Conservation (phyloP, 2,888 invertebrate species). For the Drosophila colorata region DNA sequence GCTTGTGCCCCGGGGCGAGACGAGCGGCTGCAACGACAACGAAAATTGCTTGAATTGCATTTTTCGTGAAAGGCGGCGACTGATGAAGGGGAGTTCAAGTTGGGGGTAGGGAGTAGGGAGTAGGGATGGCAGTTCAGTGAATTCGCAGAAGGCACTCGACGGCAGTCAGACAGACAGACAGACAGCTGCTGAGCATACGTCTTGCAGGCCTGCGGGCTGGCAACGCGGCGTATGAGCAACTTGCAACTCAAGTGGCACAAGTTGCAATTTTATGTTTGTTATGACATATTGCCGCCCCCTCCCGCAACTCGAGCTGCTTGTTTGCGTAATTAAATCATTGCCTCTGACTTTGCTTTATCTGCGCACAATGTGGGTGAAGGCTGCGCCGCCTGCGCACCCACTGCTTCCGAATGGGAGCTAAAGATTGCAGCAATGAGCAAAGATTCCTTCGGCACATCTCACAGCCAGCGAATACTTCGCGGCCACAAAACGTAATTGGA, state of each 20-base stretch:
- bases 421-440: constrained; percentile 22
- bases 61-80: constrained; percentile 46
- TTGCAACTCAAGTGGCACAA: constrained; percentile 62
- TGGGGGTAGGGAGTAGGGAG: neutral
- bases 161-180: constrained; percentile 18
- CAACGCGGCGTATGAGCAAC: constrained; percentile 66
- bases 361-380: constrained; percentile 37
- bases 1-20: constrained; percentile 29
- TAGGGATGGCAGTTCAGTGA: constrained; percentile 9
- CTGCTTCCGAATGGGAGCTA: neutral
- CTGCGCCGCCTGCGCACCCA: constrained; percentile 7
- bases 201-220: constrained; percentile 23
- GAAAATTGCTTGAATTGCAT: constrained; percentile 77
- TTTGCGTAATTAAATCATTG: constrained; percentile 72
- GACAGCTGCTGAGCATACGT: constrained; percentile 35
- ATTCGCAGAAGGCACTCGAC: constrained; percentile 36
- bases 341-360: constrained; percentile 52
- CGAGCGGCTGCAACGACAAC: constrained; percentile 36
- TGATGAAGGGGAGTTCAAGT: constrained; percentile 29
- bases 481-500: constrained; percentile 66
- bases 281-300: constrained; percentile 48
- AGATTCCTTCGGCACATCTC: constrained; percentile 28
- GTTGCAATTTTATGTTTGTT: constrained; percentile 67
- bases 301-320: constrained; percentile 20
- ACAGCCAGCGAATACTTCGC: constrained; percentile 32